Evolutionary conservation across 2,888 invertebrate genomes (phyloP).

Genomic region (Malthinus seriepunctatus): DNA sequence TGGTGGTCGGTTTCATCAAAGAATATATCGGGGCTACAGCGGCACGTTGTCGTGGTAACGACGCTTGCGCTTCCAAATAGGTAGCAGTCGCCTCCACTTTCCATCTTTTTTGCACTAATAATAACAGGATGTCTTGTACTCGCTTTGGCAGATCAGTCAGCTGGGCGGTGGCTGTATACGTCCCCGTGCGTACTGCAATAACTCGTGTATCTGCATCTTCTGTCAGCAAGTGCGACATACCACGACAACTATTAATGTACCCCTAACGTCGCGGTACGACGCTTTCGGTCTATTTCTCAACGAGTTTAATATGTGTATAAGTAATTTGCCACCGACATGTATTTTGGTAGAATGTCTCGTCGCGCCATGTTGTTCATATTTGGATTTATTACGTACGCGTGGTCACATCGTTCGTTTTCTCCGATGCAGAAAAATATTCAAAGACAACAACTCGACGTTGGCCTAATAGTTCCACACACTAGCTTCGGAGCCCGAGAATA

Average conservation of each 20-base stretch:
- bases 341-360: conserved; percentile 16
- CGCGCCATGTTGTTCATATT: conserved; percentile 40
- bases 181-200: conserved; percentile 41
- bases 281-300: neutral
- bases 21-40: conserved; percentile 28
- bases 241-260: conserved; percentile 21
- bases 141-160: conserved; percentile 52
- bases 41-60: conserved; percentile 50
- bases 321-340: neutral
- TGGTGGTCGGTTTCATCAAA: conserved; percentile 31
- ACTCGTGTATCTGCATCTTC: conserved; percentile 38
- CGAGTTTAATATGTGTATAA: neutral
- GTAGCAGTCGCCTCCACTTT: conserved; percentile 31
- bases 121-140: conserved; percentile 47
- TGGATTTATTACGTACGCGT: conserved; percentile 34
- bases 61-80: conserved; percentile 48
- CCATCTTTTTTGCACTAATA: conserved; percentile 35
- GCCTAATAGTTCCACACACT: conserved; percentile 65
- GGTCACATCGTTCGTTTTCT: conserved; percentile 39
- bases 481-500: conserved; percentile 70
- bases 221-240: conserved; percentile 30
- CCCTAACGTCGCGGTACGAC: conserved; percentile 22
- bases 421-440: conserved; percentile 26
- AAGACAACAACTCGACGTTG: conserved; percentile 56
- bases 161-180: conserved; percentile 59